Percentiles rank a stretch among this genome's conserved stretches.
Conservation (phyloP, 2,888 invertebrate species). For the Prostheceraeus crozeri region DNA sequence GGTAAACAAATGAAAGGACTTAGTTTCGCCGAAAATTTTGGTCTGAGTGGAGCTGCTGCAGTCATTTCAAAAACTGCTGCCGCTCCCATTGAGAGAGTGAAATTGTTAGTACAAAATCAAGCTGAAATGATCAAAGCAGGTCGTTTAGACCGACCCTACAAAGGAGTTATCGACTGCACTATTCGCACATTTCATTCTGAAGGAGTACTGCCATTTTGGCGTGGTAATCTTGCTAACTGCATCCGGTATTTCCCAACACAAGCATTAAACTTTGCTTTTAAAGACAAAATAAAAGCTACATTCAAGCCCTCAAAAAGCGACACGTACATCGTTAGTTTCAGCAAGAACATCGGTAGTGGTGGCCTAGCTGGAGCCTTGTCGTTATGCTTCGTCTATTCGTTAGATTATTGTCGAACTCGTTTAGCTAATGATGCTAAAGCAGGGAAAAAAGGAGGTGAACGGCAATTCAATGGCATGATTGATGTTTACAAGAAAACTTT, state of each 20-base stretch:
- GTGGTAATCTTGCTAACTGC: slow-evolving; percentile 86
- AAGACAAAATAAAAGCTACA: slow-evolving; percentile 77
- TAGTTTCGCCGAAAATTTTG: slow-evolving; percentile 54
- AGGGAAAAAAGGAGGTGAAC: slow-evolving; percentile 57
- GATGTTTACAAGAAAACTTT: slow-evolving; percentile 66
- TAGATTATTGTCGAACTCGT: slow-evolving; percentile 56
- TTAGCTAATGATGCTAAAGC: slow-evolving; percentile 56
- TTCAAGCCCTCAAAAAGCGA: slow-evolving; percentile 60
- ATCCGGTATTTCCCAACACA: slow-evolving; percentile 64
- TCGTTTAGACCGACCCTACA: slow-evolving; percentile 71
- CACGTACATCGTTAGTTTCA: slow-evolving; percentile 54
- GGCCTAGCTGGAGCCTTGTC: slow-evolving; percentile 57
- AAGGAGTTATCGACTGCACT: slow-evolving; percentile 64
- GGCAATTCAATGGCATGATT: slow-evolving; percentile 81
- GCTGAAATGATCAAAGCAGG: slow-evolving; percentile 56
- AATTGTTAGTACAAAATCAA: slow-evolving; percentile 57
- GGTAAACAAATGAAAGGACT: slow-evolving; percentile 42
- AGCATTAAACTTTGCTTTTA: slow-evolving; percentile 59
- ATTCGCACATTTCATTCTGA: slow-evolving; percentile 50
- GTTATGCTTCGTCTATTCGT: slow-evolving; percentile 56
- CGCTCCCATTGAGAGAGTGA: slow-evolving; percentile 57
- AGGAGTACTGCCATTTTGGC: slow-evolving; percentile 66
- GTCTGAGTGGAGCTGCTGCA: slow-evolving; percentile 55
- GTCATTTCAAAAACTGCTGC: slow-evolving; percentile 57
- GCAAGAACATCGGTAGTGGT: slow-evolving; percentile 67